These are phyloP conservation scores for Astreopora myriophthalma DNA, from an alignment of 64 coral and sea anemone genomes.

Conservation along the genomic window DNA sequence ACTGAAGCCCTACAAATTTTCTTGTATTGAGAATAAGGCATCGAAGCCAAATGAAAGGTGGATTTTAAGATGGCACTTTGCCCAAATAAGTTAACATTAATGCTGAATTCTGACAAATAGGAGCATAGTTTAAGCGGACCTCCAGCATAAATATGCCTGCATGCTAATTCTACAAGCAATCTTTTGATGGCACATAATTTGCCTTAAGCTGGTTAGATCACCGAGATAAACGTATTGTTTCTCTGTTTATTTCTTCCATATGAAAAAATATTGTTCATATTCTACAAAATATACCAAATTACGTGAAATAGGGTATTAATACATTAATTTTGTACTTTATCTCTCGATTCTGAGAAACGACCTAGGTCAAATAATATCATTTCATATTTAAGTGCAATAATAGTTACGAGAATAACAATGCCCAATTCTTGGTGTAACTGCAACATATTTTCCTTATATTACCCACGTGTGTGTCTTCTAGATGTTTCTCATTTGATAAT, in stretches of 20 bases:
- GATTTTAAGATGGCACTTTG: background rate
- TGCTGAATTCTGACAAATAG: background rate
- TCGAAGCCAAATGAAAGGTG: background rate
- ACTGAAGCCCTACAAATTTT: background rate
- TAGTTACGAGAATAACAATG: background rate
- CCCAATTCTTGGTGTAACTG: background rate
- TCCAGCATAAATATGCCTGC: background rate
- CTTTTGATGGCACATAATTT: background rate
- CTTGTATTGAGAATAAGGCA: too few relatives aligned
- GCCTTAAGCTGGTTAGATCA: background rate
- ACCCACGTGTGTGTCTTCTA: background rate
- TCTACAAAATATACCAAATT: conserved; percentile 99
- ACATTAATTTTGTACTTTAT: conserved; percentile 43
- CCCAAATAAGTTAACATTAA: background rate
- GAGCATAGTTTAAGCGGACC: background rate
- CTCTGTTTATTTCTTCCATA: conserved; percentile 50
- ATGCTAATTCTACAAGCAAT: background rate
- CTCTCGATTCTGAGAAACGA: conserved; percentile 48
- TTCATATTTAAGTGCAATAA: conserved; percentile 14
- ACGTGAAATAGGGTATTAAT: conserved; percentile 62
- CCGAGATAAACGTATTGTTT: conserved; percentile 27
- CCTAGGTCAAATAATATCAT: conserved; percentile 11
- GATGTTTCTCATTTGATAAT: background rate
- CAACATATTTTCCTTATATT: background rate
- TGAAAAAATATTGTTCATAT: conserved; percentile 92